Evolutionary conservation across 1,140 invertebrate genomes (phyloP).

Genomic region (Papilio aristodemus): DNA sequence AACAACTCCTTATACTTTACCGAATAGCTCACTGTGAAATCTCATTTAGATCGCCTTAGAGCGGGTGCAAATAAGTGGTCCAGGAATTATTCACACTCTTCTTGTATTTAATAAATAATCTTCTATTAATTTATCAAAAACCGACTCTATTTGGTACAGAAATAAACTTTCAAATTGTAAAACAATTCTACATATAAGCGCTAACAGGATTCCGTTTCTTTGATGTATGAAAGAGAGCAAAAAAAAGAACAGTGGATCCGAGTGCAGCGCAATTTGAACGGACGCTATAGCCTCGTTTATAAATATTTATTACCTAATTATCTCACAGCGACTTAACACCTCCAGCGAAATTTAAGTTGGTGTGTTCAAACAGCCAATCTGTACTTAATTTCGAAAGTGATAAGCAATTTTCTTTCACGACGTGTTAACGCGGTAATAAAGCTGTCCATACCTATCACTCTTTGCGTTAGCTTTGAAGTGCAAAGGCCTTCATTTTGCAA

Average conservation of each 20-base stretch:
- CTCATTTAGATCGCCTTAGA: constrained; percentile 52
- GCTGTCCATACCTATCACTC: constrained; percentile 53
- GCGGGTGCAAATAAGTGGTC: constrained; percentile 60
- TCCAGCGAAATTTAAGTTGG: constrained; percentile 47
- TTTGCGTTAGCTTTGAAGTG: constrained; percentile 38
- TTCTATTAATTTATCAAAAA: neutral
- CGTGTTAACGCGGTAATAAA: constrained; percentile 56
- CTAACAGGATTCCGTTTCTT: constrained; percentile 37
- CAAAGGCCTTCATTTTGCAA: constrained; percentile 43
- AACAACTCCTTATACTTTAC: constrained; percentile 41
- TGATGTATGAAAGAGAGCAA: constrained; percentile 54
- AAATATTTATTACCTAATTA: constrained; percentile 77
- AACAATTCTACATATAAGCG: constrained; percentile 2
- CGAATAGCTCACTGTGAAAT: constrained; percentile 61
- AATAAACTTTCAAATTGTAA: neutral
- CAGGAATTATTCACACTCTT: constrained; percentile 60
- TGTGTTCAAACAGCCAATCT: constrained; percentile 36
- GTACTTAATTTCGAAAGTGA: constrained; percentile 33
- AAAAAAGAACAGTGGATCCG: constrained; percentile 32
- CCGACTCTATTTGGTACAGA: constrained; percentile 22
- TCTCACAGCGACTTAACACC: constrained; percentile 53
- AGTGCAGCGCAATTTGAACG: constrained; percentile 48
- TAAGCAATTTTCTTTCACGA: constrained; percentile 38
- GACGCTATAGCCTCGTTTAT: constrained; percentile 60
- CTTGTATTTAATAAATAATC: constrained; percentile 31